A percentile compares a stretch with the other conserved stretches of the same genome.
phyloP scores from a whole-genome alignment of 1,140 invertebrate species.

The Steinernema khuongi region DNA sequence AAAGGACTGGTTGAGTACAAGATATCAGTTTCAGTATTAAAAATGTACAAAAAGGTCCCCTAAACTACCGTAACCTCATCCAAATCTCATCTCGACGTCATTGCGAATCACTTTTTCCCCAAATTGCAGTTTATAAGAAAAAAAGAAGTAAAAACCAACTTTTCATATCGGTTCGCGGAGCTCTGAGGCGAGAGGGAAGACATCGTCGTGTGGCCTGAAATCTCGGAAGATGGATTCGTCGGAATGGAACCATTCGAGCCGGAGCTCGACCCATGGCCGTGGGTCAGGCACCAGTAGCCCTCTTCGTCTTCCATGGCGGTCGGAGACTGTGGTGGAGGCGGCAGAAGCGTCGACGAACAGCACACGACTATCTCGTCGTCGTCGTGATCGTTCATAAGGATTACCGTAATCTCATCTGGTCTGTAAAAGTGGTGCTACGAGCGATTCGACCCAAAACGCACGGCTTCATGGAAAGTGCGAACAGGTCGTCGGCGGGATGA shows the following conservation, averaged over 20 bases:
- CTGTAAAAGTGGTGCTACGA: not conserved
- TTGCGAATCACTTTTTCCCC: too few relatives aligned
- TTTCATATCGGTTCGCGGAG: not conserved
- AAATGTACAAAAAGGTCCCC: too few relatives aligned
- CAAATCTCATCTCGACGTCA: too few relatives aligned
- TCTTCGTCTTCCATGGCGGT: slow-evolving; percentile 14
- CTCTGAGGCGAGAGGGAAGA: slow-evolving; percentile 17
- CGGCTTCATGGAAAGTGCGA: too few relatives aligned
- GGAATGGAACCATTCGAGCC: slow-evolving; percentile 2
- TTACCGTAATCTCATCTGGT: not conserved
- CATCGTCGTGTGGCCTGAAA: slow-evolving; percentile 24
- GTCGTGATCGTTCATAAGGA: not conserved
- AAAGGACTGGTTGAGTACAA: too few relatives aligned
- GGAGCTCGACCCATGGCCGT: not conserved
- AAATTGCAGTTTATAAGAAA: too few relatives aligned
- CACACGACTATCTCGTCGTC: not conserved
- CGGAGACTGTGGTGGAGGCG: not conserved
- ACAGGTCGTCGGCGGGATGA: too few relatives aligned
- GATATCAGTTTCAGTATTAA: too few relatives aligned
- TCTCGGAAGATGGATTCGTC: slow-evolving; percentile 3
- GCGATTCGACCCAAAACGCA: too few relatives aligned
- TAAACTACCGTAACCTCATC: too few relatives aligned
- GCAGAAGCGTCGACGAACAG: slow-evolving; percentile 10
- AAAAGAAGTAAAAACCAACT: slow-evolving; percentile 15
- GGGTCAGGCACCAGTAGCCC: slow-evolving; percentile 14